A percentile compares a stretch with the other conserved stretches of the same genome.
Evolutionary conservation across 1,140 invertebrate genomes (phyloP).

Genomic region (Eupeodes corollae): DNA sequence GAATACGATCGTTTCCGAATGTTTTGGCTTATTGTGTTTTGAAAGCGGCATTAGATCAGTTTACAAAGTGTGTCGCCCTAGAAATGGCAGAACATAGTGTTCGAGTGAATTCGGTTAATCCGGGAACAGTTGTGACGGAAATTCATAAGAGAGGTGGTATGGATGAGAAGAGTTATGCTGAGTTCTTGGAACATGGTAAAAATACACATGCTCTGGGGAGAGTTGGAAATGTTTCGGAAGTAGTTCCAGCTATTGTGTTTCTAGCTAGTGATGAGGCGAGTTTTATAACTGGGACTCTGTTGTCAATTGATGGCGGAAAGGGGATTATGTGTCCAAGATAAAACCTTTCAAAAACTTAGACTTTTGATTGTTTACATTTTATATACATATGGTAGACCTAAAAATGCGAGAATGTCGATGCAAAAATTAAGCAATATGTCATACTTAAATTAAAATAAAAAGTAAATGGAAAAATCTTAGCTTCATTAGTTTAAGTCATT

Average conservation of each 20-base stretch:
- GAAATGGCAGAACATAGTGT: slow-evolving; percentile 71
- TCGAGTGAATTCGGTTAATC: slow-evolving; percentile 78
- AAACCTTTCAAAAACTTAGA: too few relatives aligned
- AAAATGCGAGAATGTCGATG: too few relatives aligned
- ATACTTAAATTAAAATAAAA: too few relatives aligned
- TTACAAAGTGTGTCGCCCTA: slow-evolving; percentile 69
- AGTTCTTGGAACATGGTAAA: slow-evolving; percentile 61
- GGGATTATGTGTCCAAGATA: slow-evolving; percentile 29
- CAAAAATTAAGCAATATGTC: too few relatives aligned
- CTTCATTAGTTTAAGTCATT: too few relatives aligned
- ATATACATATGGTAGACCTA: too few relatives aligned
- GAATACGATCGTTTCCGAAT: slow-evolving; percentile 65
- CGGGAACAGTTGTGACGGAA: slow-evolving; percentile 68
- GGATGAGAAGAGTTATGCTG: slow-evolving; percentile 53
- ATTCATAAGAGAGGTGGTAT: slow-evolving; percentile 70
- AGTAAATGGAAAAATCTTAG: too few relatives aligned
- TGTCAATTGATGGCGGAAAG: slow-evolving; percentile 65
- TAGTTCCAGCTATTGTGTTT: slow-evolving; percentile 71
- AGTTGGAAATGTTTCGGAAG: slow-evolving; percentile 61
- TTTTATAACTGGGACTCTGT: slow-evolving; percentile 69
- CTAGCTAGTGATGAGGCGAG: slow-evolving; percentile 66
- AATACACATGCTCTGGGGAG: slow-evolving; percentile 72
- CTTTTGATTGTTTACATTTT: too few relatives aligned
- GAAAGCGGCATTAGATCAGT: slow-evolving; percentile 81
- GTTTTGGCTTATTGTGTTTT: slow-evolving; percentile 75